These are phyloP conservation scores for Actinopyga echinites DNA, from an alignment of 53 echinoderm and acorn worm genomes.

Conservation along the genomic window DNA sequence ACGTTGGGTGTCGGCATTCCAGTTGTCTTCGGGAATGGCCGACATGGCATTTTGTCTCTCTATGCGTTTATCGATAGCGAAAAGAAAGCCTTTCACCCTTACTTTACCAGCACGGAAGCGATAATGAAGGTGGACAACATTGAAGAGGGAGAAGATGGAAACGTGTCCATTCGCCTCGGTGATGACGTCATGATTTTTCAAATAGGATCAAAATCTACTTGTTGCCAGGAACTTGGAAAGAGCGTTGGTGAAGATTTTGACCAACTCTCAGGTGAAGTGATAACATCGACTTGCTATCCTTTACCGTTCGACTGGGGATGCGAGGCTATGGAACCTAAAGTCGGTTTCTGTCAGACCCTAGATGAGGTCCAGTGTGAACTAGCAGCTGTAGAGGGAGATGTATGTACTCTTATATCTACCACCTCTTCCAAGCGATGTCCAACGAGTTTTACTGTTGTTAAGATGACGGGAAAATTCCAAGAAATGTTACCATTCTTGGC, in stretches of 20 bases:
- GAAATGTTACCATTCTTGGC: neutral
- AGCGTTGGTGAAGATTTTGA: neutral
- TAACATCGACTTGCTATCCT: neutral
- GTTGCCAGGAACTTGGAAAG: neutral
- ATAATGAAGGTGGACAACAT: neutral
- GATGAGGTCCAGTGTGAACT: neutral
- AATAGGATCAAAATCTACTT: no score
- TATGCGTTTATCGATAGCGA: neutral
- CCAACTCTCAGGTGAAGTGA: neutral
- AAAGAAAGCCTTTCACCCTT: neutral
- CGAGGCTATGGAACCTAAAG: neutral
- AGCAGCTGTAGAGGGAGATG: neutral
- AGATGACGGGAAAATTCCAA: neutral
- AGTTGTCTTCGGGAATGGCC: neutral
- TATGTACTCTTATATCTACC: neutral
- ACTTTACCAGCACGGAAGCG: neutral
- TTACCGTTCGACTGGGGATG: neutral
- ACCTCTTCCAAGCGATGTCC: neutral
- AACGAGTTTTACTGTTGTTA: neutral
- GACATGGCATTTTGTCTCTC: neutral
- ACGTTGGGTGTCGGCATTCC: no score
- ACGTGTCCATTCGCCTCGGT: neutral
- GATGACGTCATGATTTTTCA: neutral
- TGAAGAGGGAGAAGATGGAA: neutral
- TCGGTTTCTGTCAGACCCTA: neutral